A percentile compares a stretch with the other conserved stretches of the same genome.
Evolutionary conservation across 2,888 invertebrate genomes (phyloP).

Genomic region (Zygothrica quintamaculata): DNA sequence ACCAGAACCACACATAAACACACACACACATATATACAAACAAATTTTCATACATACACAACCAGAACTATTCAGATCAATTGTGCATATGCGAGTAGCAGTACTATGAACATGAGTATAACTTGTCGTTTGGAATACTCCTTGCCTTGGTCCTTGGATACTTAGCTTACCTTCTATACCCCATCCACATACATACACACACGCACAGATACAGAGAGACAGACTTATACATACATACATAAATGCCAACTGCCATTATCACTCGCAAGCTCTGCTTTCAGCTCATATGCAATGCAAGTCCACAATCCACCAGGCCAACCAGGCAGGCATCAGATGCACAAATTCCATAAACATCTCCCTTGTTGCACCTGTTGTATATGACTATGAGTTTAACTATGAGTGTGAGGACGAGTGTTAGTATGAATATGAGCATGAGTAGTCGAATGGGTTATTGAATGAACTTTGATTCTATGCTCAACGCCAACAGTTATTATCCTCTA

Average conservation of each 20-base stretch:
- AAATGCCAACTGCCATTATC: not conserved
- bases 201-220: too few species aligned
- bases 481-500: not conserved
- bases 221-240: too few species aligned
- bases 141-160: not conserved
- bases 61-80: too few species aligned
- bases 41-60: too few species aligned
- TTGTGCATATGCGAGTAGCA: not conserved
- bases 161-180: not conserved
- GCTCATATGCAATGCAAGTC: not conserved
- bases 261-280: not conserved
- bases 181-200: not conserved
- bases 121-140: too few species aligned
- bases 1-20: constrained; percentile 16
- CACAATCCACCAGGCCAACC: not conserved
- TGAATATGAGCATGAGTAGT: too few species aligned
- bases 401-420: too few species aligned
- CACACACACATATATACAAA: not conserved
- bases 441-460: constrained; percentile 21
- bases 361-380: constrained; percentile 32
- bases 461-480: constrained; percentile 40
- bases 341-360: too few species aligned
- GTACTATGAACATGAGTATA: too few species aligned
- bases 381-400: not conserved
- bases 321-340: too few species aligned